Percentiles rank a stretch among this genome's conserved stretches.
Conservation (phyloP, 2,888 invertebrate species). For the Pterostichus niger region DNA sequence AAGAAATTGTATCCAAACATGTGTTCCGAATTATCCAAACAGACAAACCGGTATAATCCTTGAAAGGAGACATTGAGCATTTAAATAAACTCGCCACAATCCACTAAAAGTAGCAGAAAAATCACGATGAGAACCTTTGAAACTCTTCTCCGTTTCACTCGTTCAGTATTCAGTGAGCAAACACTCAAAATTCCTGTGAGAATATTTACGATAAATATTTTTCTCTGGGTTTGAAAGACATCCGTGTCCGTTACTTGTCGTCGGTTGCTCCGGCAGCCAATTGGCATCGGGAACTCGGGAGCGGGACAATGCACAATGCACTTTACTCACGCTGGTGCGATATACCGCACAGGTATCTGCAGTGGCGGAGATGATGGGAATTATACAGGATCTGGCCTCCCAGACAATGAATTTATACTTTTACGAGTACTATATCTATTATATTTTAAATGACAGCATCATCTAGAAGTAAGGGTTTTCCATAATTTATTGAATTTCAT, state of each 20-base stretch:
- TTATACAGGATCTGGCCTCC: background rate
- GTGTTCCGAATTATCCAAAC: constrained; percentile 16
- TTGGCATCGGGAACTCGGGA: constrained; percentile 23
- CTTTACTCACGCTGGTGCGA: constrained; percentile 49
- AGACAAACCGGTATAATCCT: constrained; percentile 20
- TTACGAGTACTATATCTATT: no score
- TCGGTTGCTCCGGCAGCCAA: constrained; percentile 33
- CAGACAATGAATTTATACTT: no score
- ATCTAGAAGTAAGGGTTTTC: no score
- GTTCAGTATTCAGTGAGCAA: background rate
- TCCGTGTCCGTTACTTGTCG: constrained; percentile 37
- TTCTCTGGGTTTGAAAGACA: constrained; percentile 33
- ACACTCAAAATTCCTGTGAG: constrained; percentile 61
- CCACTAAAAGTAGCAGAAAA: constrained; percentile 14
- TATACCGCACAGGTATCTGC: constrained; percentile 24
- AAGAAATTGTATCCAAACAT: constrained; percentile 26
- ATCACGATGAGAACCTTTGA: constrained; percentile 27
- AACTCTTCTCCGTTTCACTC: constrained; percentile 35
- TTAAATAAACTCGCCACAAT: background rate
- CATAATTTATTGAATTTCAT: no score
- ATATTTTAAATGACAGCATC: no score
- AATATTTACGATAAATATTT: constrained; percentile 65
- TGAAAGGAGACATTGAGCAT: constrained; percentile 17
- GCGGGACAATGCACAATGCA: constrained; percentile 57
- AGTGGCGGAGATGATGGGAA: constrained; percentile 3